phyloP scores from a whole-genome alignment of 2,113 vertebrate genomes.

The Spea bombifrons region DNA sequence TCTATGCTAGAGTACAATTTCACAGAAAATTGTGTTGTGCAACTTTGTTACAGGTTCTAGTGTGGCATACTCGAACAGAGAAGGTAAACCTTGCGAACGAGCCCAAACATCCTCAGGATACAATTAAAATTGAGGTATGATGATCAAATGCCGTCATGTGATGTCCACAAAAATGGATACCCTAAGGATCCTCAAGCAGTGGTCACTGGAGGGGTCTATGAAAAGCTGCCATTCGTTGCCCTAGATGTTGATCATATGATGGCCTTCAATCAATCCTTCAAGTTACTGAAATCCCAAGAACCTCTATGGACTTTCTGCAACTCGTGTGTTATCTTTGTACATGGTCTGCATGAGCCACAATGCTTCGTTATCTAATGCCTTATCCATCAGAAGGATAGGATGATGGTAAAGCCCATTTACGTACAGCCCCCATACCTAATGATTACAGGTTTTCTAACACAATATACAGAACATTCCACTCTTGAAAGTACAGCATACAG shows the following conservation, averaged over 20 bases:
- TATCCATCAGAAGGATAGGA: conserved; percentile 23
- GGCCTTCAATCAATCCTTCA: conserved; percentile 51
- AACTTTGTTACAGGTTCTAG: conserved; percentile 77
- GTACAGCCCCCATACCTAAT: not conserved
- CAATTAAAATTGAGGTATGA: conserved; percentile 88
- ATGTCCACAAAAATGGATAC: not conserved
- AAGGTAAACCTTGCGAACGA: conserved; percentile 91
- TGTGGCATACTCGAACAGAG: conserved; percentile 98
- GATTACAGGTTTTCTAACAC: conserved; percentile 23
- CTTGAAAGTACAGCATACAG: conserved; percentile 35
- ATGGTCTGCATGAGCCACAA: conserved; percentile 63
- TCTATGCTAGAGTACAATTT: conserved; percentile 15
- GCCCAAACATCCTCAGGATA: conserved; percentile 87
- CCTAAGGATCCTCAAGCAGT: conserved; percentile 22
- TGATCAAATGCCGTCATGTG: not conserved
- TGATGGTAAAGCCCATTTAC: conserved; percentile 1
- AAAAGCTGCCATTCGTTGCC: conserved; percentile 41
- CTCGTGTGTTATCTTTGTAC: conserved; percentile 50
- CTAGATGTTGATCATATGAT: not conserved
- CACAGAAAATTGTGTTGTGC: not conserved
- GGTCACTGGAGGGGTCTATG: conserved; percentile 47
- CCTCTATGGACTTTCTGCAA: conserved; percentile 7
- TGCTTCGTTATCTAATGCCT: conserved; percentile 24
- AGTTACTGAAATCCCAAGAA: conserved; percentile 30
- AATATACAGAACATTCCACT: conserved; percentile 38